These are phyloP conservation scores for Aselliscus stoliczkanus DNA, from an alignment of 2,797 vertebrate species.

Conservation along the genomic window DNA sequence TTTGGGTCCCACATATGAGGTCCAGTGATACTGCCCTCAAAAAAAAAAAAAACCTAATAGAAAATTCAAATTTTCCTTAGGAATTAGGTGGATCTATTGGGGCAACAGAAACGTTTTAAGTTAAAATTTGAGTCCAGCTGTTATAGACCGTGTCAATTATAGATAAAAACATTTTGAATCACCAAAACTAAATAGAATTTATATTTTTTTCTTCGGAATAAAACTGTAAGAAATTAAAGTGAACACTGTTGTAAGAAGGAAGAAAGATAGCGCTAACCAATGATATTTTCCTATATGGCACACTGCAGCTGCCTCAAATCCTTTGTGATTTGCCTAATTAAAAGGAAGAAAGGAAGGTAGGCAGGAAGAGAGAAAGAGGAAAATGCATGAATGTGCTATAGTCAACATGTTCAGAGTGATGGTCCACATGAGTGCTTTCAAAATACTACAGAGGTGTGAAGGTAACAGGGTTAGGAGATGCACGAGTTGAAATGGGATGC, in stretches of 20 bases:
- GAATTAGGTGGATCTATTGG: not conserved
- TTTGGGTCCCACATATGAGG: no score
- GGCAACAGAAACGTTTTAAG: not conserved
- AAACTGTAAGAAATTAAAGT: not conserved
- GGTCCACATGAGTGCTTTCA: not conserved
- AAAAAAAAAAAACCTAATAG: no score
- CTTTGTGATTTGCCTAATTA: not conserved
- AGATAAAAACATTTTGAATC: constrained; percentile 5
- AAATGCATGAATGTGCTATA: not conserved
- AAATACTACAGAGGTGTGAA: not conserved
- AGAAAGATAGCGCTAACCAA: not conserved
- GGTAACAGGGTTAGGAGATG: not conserved
- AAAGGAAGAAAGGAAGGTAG: not conserved
- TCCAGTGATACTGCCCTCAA: no score
- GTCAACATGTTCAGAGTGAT: not conserved
- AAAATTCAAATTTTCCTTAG: not conserved
- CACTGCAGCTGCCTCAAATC: not conserved
- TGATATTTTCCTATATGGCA: not conserved
- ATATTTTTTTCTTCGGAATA: not conserved
- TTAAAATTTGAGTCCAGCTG: not conserved
- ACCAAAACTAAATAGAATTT: not conserved
- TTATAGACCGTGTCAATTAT: not conserved
- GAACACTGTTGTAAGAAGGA: not conserved
- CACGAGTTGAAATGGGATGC: not conserved
- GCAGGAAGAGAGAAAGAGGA: not conserved